Evolutionary conservation across 2,113 vertebrate species (phyloP).

Genomic region (Capreolus pygargus): DNA sequence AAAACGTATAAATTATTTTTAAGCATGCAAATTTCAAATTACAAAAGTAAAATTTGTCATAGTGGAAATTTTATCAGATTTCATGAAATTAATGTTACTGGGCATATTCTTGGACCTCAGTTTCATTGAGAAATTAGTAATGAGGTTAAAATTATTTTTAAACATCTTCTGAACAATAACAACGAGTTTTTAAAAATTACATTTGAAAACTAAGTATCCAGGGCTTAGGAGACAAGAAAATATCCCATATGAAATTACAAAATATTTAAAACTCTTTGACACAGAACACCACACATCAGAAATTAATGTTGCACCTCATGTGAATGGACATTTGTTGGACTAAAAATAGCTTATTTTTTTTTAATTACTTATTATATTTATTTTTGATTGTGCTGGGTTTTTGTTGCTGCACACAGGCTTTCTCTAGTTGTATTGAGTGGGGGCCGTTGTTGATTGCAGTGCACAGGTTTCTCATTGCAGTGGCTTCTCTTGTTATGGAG

Average conservation of each 20-base stretch:
- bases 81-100: not conserved
- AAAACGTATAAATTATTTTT: not conserved
- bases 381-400: not conserved
- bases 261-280: not conserved
- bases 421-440: not conserved
- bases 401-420: not conserved
- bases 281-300: not conserved
- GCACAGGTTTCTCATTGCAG: not conserved
- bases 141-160: not conserved
- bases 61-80: not conserved
- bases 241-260: not conserved
- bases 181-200: not conserved
- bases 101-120: not conserved
- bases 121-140: constrained; percentile 2
- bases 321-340: not conserved
- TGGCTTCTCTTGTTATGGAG: not conserved
- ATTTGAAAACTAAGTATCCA: not conserved
- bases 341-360: not conserved
- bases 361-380: not conserved
- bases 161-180: not conserved
- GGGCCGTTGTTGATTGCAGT: not conserved
- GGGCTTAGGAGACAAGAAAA: not conserved
- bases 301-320: not conserved
- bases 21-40: not conserved
- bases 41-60: not conserved